These are phyloP conservation scores for Drosophila navojoa DNA, from an alignment of 1,140 invertebrate species.

Conservation along the genomic window DNA sequence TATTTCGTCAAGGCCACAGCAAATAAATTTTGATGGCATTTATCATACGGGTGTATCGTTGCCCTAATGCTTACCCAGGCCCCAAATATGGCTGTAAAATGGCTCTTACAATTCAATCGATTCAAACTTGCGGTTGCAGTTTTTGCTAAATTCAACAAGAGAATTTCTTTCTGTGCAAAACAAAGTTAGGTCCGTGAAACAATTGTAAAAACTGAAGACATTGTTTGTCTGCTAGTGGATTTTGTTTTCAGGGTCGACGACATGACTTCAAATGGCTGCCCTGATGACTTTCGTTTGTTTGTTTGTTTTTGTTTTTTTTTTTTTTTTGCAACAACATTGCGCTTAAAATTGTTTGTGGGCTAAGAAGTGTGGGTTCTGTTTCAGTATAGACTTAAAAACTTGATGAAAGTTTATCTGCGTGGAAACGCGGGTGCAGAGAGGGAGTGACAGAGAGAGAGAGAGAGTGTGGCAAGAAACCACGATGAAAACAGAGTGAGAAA, in stretches of 20 bases:
- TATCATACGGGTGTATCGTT: not conserved
- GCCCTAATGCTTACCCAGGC: not conserved
- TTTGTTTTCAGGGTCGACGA: slow-evolving; percentile 28
- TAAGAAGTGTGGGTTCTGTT: slow-evolving; percentile 50
- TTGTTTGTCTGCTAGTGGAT: slow-evolving; percentile 13
- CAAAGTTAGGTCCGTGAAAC: slow-evolving; percentile 8
- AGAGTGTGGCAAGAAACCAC: slow-evolving; percentile 6
- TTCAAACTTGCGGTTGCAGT: not conserved
- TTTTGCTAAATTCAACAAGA: not conserved
- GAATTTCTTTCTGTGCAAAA: not conserved
- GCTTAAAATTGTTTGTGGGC: slow-evolving; percentile 54
- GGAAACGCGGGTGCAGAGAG: too few relatives aligned
- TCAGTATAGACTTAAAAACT: slow-evolving; percentile 45
- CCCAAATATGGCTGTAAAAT: not conserved
- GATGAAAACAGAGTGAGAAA: slow-evolving; percentile 10
- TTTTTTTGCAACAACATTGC: slow-evolving; percentile 62
- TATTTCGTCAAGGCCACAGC: not conserved
- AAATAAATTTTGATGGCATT: not conserved
- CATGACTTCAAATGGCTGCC: slow-evolving; percentile 31
- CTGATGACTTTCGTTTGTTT: slow-evolving; percentile 35
- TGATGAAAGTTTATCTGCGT: slow-evolving; percentile 71
- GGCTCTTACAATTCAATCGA: not conserved
- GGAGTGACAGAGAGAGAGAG: too few relatives aligned
- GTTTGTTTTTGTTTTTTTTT: not conserved
- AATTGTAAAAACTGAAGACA: slow-evolving; percentile 20